Conservation (phyloP, 2,888 invertebrate species). For the Isotomurus palustris region DNA sequence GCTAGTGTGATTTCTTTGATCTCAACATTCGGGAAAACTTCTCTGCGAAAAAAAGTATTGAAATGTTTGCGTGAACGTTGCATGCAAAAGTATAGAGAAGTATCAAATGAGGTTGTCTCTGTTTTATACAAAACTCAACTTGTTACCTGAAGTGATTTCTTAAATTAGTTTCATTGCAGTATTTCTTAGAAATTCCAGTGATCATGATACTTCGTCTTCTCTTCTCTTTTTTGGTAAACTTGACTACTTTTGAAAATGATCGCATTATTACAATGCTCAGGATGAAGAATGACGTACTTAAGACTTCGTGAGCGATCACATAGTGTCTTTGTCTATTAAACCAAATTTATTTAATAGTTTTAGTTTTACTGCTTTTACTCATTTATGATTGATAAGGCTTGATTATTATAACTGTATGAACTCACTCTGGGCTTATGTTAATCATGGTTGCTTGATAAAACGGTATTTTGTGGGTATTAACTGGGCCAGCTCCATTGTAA, state of each 20-base stretch:
- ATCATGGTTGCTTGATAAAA: slow-evolving; percentile 28
- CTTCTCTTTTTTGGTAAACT: slow-evolving; percentile 52
- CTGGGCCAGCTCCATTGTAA: slow-evolving; percentile 56
- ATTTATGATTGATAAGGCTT: too few species aligned
- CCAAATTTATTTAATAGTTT: too few species aligned
- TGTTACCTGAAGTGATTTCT: slow-evolving; percentile 60
- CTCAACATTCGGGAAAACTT: slow-evolving; percentile 79
- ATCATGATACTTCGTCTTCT: slow-evolving; percentile 74
- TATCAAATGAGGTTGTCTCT: too few species aligned
- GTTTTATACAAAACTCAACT: not conserved
- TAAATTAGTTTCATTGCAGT: slow-evolving; percentile 64
- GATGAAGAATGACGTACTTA: slow-evolving; percentile 77
- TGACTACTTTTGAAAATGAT: slow-evolving; percentile 59
- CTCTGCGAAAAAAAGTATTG: slow-evolving; percentile 64
- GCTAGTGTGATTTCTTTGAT: slow-evolving; percentile 84
- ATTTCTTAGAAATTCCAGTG: slow-evolving; percentile 68
- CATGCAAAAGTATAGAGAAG: too few species aligned
- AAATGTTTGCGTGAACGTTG: too few species aligned
- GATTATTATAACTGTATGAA: slow-evolving; percentile 73
- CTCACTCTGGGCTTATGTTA: slow-evolving; percentile 24
- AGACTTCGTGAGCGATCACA: slow-evolving; percentile 77
- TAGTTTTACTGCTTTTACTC: too few species aligned
- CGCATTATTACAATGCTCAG: slow-evolving; percentile 80
- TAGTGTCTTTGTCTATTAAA: too few species aligned
- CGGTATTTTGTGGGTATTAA: slow-evolving; percentile 3